Evolutionary conservation across 2,888 invertebrate species (phyloP).

Genomic region (Nymphalis urticae): DNA sequence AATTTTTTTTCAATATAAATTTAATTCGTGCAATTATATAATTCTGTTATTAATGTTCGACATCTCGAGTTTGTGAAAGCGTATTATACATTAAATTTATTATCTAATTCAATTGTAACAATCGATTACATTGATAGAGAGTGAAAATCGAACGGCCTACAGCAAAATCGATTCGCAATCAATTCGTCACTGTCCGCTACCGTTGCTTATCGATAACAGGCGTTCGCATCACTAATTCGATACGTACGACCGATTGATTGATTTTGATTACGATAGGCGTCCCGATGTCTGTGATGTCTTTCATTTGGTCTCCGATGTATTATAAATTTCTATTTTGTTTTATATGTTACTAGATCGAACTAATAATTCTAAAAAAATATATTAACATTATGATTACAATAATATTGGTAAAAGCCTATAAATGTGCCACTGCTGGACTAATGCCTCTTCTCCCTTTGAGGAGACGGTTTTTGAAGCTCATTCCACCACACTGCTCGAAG

Average conservation of each 20-base stretch:
- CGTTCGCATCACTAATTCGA: conserved; percentile 49
- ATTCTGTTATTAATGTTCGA: conserved; percentile 1
- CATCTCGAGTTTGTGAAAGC: conserved; percentile 22
- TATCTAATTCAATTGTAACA: conserved; percentile 34
- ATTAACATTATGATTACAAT: neutral
- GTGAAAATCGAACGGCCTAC: conserved; percentile 45
- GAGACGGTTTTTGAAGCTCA: too few species aligned
- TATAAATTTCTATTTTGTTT: conserved; percentile 38
- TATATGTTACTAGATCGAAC: neutral
- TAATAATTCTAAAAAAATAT: neutral
- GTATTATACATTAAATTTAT: conserved; percentile 18
- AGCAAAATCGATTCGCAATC: conserved; percentile 49
- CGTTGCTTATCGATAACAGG: conserved; percentile 52
- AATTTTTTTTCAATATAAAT: too few species aligned
- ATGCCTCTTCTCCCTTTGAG: too few species aligned
- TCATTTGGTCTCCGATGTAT: conserved; percentile 38
- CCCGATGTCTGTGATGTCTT: conserved; percentile 45
- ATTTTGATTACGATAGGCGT: conserved; percentile 46
- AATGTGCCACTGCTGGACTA: too few species aligned
- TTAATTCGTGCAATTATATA: neutral
- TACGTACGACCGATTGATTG: conserved; percentile 44
- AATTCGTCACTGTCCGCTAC: conserved; percentile 53
- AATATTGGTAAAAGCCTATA: too few species aligned
- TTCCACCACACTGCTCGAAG: too few species aligned
- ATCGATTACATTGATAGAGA: conserved; percentile 35